Conservation (phyloP, 2,888 invertebrate species). For the Cerastis leucographa region DNA sequence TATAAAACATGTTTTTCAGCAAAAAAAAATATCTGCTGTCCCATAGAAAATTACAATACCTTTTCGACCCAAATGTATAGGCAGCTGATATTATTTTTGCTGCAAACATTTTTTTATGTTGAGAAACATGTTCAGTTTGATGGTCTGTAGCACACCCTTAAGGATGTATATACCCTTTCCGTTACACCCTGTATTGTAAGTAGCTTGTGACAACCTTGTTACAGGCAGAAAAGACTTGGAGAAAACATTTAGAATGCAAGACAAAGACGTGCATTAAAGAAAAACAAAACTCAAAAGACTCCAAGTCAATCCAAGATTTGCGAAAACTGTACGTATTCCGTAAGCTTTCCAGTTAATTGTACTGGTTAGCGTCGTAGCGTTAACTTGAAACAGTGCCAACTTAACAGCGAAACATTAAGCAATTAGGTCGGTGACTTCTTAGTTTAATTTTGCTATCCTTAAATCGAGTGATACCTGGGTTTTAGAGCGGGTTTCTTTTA, state of each 20-base stretch:
- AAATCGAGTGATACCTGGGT: neutral
- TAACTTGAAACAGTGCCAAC: constrained; percentile 59
- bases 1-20: no score
- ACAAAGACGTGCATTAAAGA: neutral
- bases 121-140: no score
- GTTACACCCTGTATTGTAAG: no score
- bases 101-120: no score
- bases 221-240: neutral
- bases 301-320: constrained; percentile 26
- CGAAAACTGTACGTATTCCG: constrained; percentile 38
- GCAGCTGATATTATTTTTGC: no score
- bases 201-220: neutral
- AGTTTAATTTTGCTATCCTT: constrained; percentile 10
- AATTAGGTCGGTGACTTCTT: constrained; percentile 50
- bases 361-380: constrained; percentile 43
- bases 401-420: constrained; percentile 51
- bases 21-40: no score
- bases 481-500: neutral
- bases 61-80: no score
- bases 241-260: neutral
- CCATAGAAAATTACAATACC: no score
- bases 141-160: no score
- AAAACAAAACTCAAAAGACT: constrained; percentile 9
- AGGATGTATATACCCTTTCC: no score
- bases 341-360: constrained; percentile 51